Percentiles rank a stretch among this genome's conserved stretches.
Evolutionary conservation across 2,113 vertebrate species (phyloP).

Genomic region (Poecile atricapillus): DNA sequence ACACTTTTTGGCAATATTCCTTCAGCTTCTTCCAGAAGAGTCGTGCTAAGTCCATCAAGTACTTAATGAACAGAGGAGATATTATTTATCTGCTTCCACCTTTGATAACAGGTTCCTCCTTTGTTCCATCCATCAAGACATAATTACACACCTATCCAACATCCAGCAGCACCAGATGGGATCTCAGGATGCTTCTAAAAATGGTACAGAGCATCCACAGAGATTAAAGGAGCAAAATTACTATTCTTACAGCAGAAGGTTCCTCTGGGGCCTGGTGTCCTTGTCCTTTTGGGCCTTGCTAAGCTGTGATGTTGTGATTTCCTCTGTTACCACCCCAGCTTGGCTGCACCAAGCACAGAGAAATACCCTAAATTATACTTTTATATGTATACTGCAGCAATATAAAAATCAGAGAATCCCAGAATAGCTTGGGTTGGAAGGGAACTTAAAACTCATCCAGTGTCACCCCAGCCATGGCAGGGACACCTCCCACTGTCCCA

Average conservation of each 20-base stretch:
- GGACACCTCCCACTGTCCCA: neutral
- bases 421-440: neutral
- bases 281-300: neutral
- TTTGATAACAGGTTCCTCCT: neutral
- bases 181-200: neutral
- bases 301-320: neutral
- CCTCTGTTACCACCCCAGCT: neutral
- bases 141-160: neutral
- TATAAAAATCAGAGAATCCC: neutral
- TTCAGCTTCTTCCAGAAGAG: neutral
- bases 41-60: neutral
- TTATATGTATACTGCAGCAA: neutral
- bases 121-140: neutral
- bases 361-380: neutral
- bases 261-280: neutral
- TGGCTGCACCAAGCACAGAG: neutral
- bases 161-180: neutral
- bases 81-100: neutral
- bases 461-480: neutral
- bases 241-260: neutral
- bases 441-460: fast-evolving
- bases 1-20: neutral
- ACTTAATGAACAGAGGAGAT: fast-evolving
- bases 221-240: neutral
- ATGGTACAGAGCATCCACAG: neutral